Conservation (phyloP, 1,140 invertebrate genomes). For the Megathymus violae region DNA sequence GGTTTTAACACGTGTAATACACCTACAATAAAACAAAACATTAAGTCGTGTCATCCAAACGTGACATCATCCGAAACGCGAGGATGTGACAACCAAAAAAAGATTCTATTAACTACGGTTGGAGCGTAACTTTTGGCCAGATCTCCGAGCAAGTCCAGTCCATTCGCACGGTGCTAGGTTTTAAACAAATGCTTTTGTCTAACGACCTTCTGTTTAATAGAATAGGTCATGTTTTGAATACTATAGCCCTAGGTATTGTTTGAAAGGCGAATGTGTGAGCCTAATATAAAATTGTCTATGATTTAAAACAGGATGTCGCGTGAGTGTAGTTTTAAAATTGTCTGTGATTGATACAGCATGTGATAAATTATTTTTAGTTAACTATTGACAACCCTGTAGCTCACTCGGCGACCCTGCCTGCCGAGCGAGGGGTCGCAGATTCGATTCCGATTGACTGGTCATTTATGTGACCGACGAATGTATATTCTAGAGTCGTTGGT, state of each 20-base stretch:
- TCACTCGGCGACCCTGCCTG: no score
- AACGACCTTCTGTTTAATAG: conserved; percentile 34
- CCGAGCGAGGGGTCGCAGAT: no score
- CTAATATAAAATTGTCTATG: conserved; percentile 15
- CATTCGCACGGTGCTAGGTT: conserved; percentile 32
- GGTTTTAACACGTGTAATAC: neutral
- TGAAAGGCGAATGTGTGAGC: conserved; percentile 23
- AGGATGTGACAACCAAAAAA: conserved; percentile 9
- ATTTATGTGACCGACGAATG: no score
- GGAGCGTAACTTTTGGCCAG: conserved; percentile 40
- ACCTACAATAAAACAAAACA: conserved; percentile 7
- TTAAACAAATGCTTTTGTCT: conserved; percentile 39
- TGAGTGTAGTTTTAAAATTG: neutral
- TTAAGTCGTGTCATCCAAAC: neutral
- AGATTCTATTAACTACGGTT: conserved; percentile 2
- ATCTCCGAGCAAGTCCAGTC: conserved; percentile 35
- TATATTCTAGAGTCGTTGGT: no score
- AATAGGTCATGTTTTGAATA: conserved; percentile 39
- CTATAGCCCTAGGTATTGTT: conserved; percentile 19
- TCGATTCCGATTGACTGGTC: no score
- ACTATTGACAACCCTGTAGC: no score
- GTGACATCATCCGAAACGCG: conserved; percentile 21
- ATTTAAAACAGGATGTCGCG: conserved; percentile 7
- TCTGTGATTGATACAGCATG: neutral
- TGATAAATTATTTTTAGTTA: no score